phyloP scores from a whole-genome alignment of 2,113 vertebrate species.

The Notarius quadriscutis region DNA sequence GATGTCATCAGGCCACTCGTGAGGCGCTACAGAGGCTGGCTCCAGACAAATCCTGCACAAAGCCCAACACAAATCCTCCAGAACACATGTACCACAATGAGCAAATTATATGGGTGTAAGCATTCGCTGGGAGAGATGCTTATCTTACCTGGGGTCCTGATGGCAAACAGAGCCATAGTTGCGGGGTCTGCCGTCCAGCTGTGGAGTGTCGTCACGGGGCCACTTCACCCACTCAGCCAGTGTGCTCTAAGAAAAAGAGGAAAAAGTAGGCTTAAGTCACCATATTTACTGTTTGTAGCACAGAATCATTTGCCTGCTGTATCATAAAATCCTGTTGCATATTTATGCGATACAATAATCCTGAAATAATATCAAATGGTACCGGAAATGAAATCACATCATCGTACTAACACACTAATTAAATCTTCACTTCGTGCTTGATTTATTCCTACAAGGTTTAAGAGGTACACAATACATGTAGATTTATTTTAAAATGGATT shows the following conservation, averaged over 20 bases:
- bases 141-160: conserved; percentile 90
- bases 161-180: conserved; percentile 92
- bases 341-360: not conserved
- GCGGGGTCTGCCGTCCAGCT: conserved; percentile 77
- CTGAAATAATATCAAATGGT: not conserved
- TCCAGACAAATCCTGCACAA: conserved; percentile 88
- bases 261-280: not conserved
- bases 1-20: conserved; percentile 98
- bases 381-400: not conserved
- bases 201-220: conserved; percentile 86
- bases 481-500: not conserved
- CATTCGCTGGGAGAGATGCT: not conserved
- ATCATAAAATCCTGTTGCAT: not conserved
- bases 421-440: not conserved
- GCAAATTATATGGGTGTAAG: not conserved
- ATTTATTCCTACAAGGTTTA: not conserved
- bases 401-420: not conserved
- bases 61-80: not conserved
- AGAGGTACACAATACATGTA: not conserved
- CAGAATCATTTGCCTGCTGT: not conserved
- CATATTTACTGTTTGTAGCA: not conserved
- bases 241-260: conserved; percentile 78
- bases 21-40: conserved; percentile 89
- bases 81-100: not conserved
- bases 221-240: conserved; percentile 97